phyloP scores from a whole-genome alignment of 1,140 invertebrate species.

The Trichomalopsis sarcophagae region DNA sequence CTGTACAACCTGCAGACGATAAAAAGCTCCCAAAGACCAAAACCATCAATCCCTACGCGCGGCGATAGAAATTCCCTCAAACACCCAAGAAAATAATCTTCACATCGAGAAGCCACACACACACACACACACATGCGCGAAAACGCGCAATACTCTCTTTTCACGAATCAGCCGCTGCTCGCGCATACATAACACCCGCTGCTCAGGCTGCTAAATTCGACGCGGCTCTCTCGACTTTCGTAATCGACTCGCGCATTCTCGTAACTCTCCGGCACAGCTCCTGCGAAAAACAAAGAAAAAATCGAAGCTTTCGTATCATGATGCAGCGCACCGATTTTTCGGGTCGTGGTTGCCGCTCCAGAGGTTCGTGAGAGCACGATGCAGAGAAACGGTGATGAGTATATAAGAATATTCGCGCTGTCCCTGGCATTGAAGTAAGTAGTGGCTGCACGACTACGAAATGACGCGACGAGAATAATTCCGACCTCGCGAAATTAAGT shows the following conservation, averaged over 20 bases:
- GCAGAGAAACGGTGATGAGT: neutral
- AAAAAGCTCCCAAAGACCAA: too few relatives aligned
- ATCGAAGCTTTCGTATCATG: neutral
- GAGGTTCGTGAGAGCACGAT: neutral
- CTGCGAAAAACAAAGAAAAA: neutral
- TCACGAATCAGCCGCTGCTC: neutral
- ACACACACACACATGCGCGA: neutral
- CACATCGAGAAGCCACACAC: too few relatives aligned
- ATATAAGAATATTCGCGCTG: neutral
- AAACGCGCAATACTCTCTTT: neutral
- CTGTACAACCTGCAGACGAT: too few relatives aligned
- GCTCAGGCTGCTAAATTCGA: neutral
- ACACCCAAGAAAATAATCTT: too few relatives aligned
- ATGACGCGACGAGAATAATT: constrained; percentile 64
- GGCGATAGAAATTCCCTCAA: too few relatives aligned
- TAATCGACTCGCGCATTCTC: constrained; percentile 14
- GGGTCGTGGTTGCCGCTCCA: neutral
- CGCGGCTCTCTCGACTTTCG: constrained; percentile 1
- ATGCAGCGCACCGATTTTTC: neutral
- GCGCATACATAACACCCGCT: neutral
- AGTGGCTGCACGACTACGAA: constrained; percentile 30
- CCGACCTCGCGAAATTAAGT: constrained; percentile 63
- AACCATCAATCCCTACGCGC: too few relatives aligned
- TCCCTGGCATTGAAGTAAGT: constrained; percentile 56
- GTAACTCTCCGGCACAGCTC: neutral